Evolutionary conservation across 2,888 invertebrate species (phyloP).

Genomic region (Limnephilus marmoratus): DNA sequence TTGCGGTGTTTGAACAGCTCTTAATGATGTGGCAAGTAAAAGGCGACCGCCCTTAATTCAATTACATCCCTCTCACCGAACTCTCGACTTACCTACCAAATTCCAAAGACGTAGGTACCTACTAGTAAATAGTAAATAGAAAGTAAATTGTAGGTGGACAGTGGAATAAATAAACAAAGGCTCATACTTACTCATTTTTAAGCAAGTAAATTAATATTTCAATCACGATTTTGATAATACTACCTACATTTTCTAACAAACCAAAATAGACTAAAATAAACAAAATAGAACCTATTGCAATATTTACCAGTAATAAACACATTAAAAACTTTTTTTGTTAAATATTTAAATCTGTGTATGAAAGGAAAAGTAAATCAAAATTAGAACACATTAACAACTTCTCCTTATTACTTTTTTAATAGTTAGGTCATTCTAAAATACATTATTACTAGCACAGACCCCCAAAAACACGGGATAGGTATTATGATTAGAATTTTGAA

Average conservation of each 20-base stretch:
- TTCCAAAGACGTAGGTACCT: constrained; percentile 2
- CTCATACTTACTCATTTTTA: neutral
- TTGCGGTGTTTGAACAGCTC: constrained; percentile 57
- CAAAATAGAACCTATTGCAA: neutral
- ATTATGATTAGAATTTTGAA: too few relatives aligned
- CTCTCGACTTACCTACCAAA: constrained; percentile 23
- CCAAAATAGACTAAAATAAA: neutral
- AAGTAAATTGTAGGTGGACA: constrained; percentile 33
- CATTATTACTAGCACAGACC: too few relatives aligned
- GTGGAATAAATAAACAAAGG: neutral
- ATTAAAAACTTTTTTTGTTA: neutral
- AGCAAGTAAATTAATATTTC: neutral
- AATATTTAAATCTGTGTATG: neutral
- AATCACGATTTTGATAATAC: neutral
- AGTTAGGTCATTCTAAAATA: too few relatives aligned
- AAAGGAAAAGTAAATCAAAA: neutral
- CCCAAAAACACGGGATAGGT: too few relatives aligned
- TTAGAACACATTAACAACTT: too few relatives aligned
- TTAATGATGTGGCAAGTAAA: constrained; percentile 58
- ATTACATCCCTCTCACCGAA: constrained; percentile 46
- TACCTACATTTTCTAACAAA: neutral
- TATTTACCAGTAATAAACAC: neutral
- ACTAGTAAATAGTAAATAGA: constrained; percentile 52
- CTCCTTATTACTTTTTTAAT: neutral
- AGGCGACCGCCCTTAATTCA: constrained; percentile 57